Base-by-base conservation (phyloP, 2,113 vertebrate species). In the Setophaga kirtlandii region DNA sequence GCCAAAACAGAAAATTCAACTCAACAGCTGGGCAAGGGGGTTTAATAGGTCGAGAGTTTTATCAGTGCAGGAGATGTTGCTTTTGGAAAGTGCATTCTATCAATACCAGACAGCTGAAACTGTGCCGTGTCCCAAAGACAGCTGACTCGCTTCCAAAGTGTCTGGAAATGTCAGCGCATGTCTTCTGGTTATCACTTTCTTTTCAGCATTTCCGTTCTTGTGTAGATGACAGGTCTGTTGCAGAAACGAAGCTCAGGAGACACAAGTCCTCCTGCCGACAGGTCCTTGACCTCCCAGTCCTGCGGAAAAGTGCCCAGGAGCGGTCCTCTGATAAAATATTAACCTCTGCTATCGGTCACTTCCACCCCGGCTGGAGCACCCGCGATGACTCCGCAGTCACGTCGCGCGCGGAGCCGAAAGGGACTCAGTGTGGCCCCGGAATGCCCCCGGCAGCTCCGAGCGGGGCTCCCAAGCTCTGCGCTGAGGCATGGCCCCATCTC, bases 141-240 rank as follows among this genome's bases (percentile, higher is more conserved):
- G 90, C 76, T 96, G 92, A 89, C 83, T 96, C 53, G 15, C 63
- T 92, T 90, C 83, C 92, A 88, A 83, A 89, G 71, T 7, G 92
- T 63, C 90, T 93, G 93, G 89, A 92, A 94, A 91, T 59, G 83
- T 81, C 94, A 94, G 50, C 0, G 1, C 81, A 67, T 3, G 8
- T 71, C 89, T 87, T 82, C 55, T 79, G 77, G 23, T 83, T 81
- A 81, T 89, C 71, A 28, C 62, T 76, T 46, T 41, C 80, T 89
- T 84, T 58, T 60, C 70, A 86, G 52, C 70, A 0, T 65, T 75
- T 18, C 35, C 9, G 47, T 28, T 58, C 33, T 75, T 47, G 5
- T 19, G 68, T 53, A 31, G 68, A 31, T 28, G 81, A 25, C n/a
- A 8, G 35, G 17, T 16, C 56, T n/a, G 1, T 4, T 12, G 11